phyloP scores from a whole-genome alignment of 2,888 invertebrate genomes.

The Tyria jacobaeae region DNA sequence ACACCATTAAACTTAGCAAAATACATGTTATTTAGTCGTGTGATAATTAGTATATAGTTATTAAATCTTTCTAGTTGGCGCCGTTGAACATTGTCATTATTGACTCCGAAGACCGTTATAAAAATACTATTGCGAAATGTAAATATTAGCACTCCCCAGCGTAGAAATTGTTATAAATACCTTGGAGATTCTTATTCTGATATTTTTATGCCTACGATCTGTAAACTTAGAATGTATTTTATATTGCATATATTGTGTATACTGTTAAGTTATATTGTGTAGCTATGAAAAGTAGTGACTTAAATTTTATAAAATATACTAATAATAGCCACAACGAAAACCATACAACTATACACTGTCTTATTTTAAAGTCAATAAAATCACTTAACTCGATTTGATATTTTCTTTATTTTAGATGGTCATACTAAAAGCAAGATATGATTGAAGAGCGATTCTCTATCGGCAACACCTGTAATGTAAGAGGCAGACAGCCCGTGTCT shows the following conservation, averaged over 20 bases:
- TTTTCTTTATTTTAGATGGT: constrained; percentile 6
- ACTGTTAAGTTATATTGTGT: constrained; percentile 16
- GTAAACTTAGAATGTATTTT: constrained; percentile 26
- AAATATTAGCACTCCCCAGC: constrained; percentile 28
- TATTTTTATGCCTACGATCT: constrained; percentile 27
- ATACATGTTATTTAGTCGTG: constrained; percentile 63
- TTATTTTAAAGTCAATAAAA: constrained; percentile 13
- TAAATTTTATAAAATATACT: constrained; percentile 12
- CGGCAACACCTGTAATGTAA: not conserved
- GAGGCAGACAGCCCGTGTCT: not conserved
- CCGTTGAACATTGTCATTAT: constrained; percentile 32
- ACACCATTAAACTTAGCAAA: constrained; percentile 58
- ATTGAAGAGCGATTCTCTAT: not conserved
- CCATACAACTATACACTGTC: constrained; percentile 7
- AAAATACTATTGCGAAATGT: constrained; percentile 28
- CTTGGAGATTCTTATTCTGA: constrained; percentile 19
- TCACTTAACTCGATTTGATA: constrained; percentile 3
- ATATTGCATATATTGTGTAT: constrained; percentile 23
- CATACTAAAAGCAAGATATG: not conserved
- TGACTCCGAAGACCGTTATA: constrained; percentile 24
- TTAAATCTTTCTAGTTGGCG: constrained; percentile 33
- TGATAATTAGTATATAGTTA: constrained; percentile 23
- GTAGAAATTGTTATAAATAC: constrained; percentile 16
- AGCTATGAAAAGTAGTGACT: constrained; percentile 26
- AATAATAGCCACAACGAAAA: constrained; percentile 30